Conservation (phyloP, 2,797 vertebrate genomes). For the Acanthurus lineatus region DNA sequence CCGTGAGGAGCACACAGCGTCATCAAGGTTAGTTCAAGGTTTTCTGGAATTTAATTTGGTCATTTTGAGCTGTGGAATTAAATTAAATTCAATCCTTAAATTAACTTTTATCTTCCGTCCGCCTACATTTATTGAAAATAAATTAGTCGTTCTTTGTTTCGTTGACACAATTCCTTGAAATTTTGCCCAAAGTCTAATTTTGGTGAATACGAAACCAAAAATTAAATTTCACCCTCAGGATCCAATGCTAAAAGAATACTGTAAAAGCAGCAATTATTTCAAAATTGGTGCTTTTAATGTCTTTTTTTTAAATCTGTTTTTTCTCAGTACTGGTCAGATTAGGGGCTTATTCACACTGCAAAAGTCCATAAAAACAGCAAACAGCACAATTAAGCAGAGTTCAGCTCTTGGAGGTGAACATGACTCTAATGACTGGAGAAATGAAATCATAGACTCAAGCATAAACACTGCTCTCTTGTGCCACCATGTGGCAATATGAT, state of each 20-base stretch:
- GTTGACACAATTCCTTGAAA: background rate
- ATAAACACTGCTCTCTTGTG: conserved; percentile 69
- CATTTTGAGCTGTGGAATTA: background rate
- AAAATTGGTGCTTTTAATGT: background rate
- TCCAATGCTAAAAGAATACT: background rate
- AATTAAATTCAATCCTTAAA: background rate
- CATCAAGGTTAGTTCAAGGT: conserved; percentile 16
- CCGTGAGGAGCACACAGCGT: no score
- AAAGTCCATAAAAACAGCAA: conserved; percentile 16
- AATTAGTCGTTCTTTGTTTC: background rate
- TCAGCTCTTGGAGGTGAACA: conserved; percentile 41
- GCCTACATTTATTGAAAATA: background rate
- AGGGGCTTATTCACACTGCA: conserved; percentile 10
- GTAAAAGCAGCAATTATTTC: background rate
- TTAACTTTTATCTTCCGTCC: background rate
- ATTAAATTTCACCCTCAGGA: background rate
- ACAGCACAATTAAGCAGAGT: conserved; percentile 22
- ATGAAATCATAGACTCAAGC: conserved; percentile 24
- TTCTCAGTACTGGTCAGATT: conserved; percentile 10
- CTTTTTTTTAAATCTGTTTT: background rate
- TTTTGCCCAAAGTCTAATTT: background rate
- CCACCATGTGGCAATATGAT: conserved; percentile 73
- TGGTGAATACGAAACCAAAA: conserved; percentile 1
- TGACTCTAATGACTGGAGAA: conserved; percentile 40
- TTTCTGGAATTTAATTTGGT: background rate